phyloP scores from a whole-genome alignment of 35 echinoderm and acorn worm species.

The Apostichopus japonicus region DNA sequence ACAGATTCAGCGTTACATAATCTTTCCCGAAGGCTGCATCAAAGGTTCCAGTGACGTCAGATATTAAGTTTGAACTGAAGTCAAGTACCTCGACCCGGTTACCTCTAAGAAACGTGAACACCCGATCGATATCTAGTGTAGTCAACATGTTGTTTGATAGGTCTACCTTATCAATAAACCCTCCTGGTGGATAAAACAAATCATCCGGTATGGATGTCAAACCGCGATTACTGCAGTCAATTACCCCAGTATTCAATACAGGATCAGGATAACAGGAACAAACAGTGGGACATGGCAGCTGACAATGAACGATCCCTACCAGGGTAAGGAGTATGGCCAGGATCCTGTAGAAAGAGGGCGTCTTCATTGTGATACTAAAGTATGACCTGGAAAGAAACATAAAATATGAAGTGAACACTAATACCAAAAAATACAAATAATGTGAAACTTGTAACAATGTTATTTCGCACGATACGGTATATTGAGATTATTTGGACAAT shows the following conservation, averaged over 20 bases:
- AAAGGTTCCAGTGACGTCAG: background rate
- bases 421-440: too few species aligned
- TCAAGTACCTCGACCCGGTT: background rate
- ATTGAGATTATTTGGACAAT: too few species aligned
- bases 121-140: slow-evolving; percentile 24
- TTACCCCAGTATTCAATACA: background rate
- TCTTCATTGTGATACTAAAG: background rate
- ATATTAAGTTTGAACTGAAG: slow-evolving; percentile 20
- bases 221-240: slow-evolving; percentile 17
- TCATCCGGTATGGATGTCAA: background rate
- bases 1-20: slow-evolving; percentile 1
- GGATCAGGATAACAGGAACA: background rate
- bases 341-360: background rate
- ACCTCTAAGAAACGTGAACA: background rate
- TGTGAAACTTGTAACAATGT: too few species aligned
- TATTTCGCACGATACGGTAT: too few species aligned
- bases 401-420: background rate
- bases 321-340: background rate
- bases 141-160: slow-evolving; percentile 2
- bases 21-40: background rate
- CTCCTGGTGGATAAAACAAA: background rate
- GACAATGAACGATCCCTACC: background rate
- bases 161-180: background rate
- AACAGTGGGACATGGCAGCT: background rate
- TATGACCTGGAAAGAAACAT: background rate